phyloP scores from a whole-genome alignment of 2,113 vertebrate genomes.

The Pyrgilauda ruficollis region DNA sequence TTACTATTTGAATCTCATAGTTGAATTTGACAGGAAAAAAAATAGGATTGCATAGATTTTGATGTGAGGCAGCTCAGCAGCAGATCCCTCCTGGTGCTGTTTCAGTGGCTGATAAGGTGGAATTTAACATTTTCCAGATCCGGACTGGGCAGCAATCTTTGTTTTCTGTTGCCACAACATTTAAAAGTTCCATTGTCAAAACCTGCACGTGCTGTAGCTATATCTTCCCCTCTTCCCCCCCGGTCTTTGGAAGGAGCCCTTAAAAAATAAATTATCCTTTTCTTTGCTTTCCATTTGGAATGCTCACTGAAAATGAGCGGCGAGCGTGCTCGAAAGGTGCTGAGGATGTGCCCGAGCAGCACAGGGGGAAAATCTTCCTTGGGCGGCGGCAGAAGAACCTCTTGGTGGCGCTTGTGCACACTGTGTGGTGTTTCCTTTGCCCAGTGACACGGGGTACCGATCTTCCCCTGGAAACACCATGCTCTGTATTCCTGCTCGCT shows the following conservation, averaged over 20 bases:
- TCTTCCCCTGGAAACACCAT: background rate
- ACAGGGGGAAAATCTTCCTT: background rate
- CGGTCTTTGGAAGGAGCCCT: background rate
- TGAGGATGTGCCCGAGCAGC: background rate
- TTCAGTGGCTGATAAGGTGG: slow-evolving; percentile 31
- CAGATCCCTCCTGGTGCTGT: background rate
- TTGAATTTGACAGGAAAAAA: background rate
- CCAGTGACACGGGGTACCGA: background rate
- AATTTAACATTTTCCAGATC: slow-evolving; percentile 51
- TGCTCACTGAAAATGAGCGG: background rate
- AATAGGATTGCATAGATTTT: background rate
- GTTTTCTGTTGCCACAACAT: background rate
- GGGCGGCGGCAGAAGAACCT: background rate
- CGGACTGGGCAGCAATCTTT: background rate
- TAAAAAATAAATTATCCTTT: background rate
- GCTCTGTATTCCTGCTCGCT: background rate
- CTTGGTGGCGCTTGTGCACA: slow-evolving; percentile 3
- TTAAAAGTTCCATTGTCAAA: background rate
- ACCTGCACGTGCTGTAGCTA: background rate
- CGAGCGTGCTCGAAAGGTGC: accelerated
- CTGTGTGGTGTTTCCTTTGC: background rate
- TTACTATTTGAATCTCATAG: background rate
- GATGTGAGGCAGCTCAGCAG: background rate
- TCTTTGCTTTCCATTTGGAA: background rate
- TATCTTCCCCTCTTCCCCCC: background rate